Evolutionary conservation across 2,888 invertebrate genomes (phyloP), one percentile per base, ranked within the genome.

Genomic region (Ichneumoninae sp.): DNA sequence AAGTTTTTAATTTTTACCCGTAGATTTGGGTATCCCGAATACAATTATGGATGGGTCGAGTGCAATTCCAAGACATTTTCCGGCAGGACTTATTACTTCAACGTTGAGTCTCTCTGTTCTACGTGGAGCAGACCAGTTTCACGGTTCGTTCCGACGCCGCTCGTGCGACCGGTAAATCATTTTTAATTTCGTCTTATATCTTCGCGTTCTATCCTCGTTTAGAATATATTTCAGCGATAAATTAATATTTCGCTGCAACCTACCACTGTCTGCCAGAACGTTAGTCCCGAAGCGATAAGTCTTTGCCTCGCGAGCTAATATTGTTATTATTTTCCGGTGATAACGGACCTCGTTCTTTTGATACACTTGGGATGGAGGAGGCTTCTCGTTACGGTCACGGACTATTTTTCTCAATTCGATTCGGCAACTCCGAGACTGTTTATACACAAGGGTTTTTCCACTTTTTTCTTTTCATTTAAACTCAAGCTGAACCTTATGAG

Each of bases 41-140:
- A 87, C 0, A 90, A 88, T 57, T 52, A 87, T 4, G 86, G 89
- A 57, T 92, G 91, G 91, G 69, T 91, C 3, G 86, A 90, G 65
- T 91, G 90, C 52, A 74, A 57, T 26, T 91, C 91, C 1, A 88
- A 57, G n/a, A 89, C 65, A n/a, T 80, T 80, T 70, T 89, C 90
- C 0, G 85, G 82, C 0, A 75, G 72, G 1, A 57, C 62, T 5
- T 91, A 90, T 82, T 90, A 85, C 50, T 89, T 88, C 44, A 90
- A 90, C 52, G 74, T 84, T 1, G 85, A 86, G 26, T 89, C 87
- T 4, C 26, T 30, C 6, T 85, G 85, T 57, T 83, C 75, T 22
- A 90, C 89, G 0, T 91, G 90, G 90, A 30, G 40, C 13, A 86
- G 89, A 16, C 90, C 91, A 1, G 68, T 89, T 44, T 66, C 88